A percentile compares a stretch with the other conserved stretches of the same genome.
These are phyloP conservation scores for Neoitamus cyanurus DNA, from an alignment of 2,888 invertebrate genomes.

Conservation along the genomic window DNA sequence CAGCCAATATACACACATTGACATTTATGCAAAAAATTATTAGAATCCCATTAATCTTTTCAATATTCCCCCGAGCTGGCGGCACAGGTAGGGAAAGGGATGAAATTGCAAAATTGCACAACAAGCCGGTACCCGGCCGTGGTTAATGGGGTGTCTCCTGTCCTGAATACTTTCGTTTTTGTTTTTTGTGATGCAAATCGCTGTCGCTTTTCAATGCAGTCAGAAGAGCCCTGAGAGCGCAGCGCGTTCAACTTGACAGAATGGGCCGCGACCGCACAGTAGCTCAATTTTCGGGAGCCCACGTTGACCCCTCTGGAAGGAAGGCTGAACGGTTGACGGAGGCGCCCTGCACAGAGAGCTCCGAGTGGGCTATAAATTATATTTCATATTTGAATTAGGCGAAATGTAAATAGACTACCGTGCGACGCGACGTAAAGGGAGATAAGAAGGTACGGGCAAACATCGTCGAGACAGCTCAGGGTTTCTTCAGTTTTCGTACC, in stretches of 20 bases:
- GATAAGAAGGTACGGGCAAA: not conserved
- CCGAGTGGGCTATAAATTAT: slow-evolving; percentile 37
- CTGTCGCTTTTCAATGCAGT: not conserved
- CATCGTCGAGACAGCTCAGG: not conserved
- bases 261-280: not conserved
- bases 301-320: not conserved
- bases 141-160: slow-evolving; percentile 37
- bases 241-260: slow-evolving; percentile 35
- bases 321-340: not conserved
- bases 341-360: not conserved
- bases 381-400: slow-evolving; percentile 27
- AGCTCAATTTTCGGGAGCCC: slow-evolving; percentile 24
- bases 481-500: slow-evolving; percentile 19
- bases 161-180: not conserved
- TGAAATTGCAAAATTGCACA: slow-evolving; percentile 28
- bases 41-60: slow-evolving; percentile 46
- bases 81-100: slow-evolving; percentile 33
- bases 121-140: not conserved
- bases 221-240: not conserved
- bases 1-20: slow-evolving; percentile 34
- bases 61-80: not conserved
- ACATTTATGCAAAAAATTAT: slow-evolving; percentile 47
- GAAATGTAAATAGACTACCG: slow-evolving; percentile 42
- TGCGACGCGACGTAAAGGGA: not conserved
- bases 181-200: slow-evolving; percentile 42